Conservation (phyloP, 35 echinoderm and acorn worm genomes). For the Nesometra sesokonis region DNA sequence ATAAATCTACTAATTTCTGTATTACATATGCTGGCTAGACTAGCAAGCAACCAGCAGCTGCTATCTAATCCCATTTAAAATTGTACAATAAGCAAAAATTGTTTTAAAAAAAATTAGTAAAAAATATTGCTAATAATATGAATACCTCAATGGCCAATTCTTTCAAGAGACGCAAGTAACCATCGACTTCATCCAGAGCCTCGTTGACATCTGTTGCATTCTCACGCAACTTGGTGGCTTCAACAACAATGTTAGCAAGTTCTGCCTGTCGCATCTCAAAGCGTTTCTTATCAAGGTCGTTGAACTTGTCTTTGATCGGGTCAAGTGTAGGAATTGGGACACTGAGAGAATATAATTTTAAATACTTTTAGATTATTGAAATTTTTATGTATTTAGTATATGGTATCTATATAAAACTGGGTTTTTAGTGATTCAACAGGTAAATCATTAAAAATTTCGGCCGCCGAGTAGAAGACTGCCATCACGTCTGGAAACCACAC, state of each 20-base stretch:
- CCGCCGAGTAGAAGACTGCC: too few species aligned
- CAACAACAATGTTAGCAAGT: conserved; percentile 32
- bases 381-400: too few species aligned
- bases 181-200: conserved; percentile 79
- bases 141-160: conserved; percentile 77
- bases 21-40: too few species aligned
- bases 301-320: conserved; percentile 57
- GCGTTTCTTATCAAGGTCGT: conserved; percentile 71
- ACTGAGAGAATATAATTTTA: conserved; percentile 8
- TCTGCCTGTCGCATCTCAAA: conserved; percentile 52
- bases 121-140: background rate
- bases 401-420: too few species aligned
- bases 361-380: too few species aligned
- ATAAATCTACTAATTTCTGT: too few species aligned
- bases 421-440: too few species aligned
- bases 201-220: conserved; percentile 96
- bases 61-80: too few species aligned
- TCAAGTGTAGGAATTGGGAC: conserved; percentile 60
- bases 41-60: too few species aligned
- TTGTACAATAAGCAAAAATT: too few species aligned
- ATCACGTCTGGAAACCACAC: too few species aligned
- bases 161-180: conserved; percentile 63
- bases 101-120: background rate
- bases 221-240: conserved; percentile 77
- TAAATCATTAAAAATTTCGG: too few species aligned